Evolutionary conservation across 2,113 vertebrate species (phyloP).

Genomic region (Thunnus thynnus): DNA sequence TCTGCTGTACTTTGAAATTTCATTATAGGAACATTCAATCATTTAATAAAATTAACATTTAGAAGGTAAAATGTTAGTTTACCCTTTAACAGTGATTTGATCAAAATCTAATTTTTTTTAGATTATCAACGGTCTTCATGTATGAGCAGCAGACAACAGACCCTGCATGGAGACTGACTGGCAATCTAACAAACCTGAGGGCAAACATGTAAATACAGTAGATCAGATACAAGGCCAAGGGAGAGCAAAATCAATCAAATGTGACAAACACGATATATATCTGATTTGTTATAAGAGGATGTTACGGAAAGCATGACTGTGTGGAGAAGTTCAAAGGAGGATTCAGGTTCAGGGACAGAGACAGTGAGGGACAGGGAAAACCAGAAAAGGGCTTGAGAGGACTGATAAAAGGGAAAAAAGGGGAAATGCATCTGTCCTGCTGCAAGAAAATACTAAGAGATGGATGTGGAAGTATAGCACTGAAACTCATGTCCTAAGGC

Average conservation of each 20-base stretch:
- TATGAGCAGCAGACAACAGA: not conserved
- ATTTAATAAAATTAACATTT: slow-evolving; percentile 29
- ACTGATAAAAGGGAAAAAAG: slow-evolving; percentile 8
- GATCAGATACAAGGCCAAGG: slow-evolving; percentile 27
- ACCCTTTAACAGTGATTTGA: not conserved
- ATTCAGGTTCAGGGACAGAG: slow-evolving; percentile 1
- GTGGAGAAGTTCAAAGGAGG: slow-evolving; percentile 3
- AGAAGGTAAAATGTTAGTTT: slow-evolving; percentile 14
- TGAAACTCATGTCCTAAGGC: slow-evolving; percentile 48
- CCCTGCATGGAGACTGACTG: not conserved
- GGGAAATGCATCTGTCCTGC: slow-evolving; percentile 24
- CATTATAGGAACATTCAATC: slow-evolving; percentile 1
- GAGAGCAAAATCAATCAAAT: slow-evolving; percentile 36
- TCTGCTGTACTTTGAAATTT: slow-evolving; percentile 31
- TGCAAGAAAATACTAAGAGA: slow-evolving; percentile 28
- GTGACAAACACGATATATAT: slow-evolving; percentile 18
- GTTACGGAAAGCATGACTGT: not conserved
- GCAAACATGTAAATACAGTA: not conserved
- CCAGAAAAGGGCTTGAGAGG: slow-evolving; percentile 15
- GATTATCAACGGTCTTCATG: not conserved
- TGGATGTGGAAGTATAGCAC: slow-evolving; percentile 20
- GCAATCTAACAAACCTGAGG: not conserved
- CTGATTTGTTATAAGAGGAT: slow-evolving; percentile 13
- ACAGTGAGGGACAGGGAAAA: not conserved
- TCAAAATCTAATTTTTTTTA: not conserved